Base-by-base conservation (phyloP, 1,140 invertebrate genomes). In the Trissolcus basalis region DNA sequence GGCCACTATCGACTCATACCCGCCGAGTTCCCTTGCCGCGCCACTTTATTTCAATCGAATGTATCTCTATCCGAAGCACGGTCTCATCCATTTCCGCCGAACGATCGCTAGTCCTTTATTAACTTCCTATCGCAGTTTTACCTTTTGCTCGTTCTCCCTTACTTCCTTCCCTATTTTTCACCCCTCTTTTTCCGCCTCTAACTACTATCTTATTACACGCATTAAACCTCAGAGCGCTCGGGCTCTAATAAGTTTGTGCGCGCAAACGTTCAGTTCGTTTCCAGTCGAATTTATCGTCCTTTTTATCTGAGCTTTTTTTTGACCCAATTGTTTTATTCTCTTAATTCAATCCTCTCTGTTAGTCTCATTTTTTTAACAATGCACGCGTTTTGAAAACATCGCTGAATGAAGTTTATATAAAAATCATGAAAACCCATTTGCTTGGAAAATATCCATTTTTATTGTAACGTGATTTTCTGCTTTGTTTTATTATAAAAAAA, bases 171-270 rank as follows among this genome's bases (percentile, higher is more conserved):
- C 27, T 48, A 56, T 60, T 55, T 48, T 50, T 44, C 55, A 55
- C 50, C 36, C 15, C 43, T 63, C 41, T 68, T 64, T 54, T 69
- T 59, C 49, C 44, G 10, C 47, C 48, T 67, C 49, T 65, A 76
- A 70, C 73, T 77, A 54, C 61, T 36, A 71, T 77, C 74, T 71
- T 77, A 77, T 77, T 71, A 77, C 67, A 60, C 55, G 74, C 58
- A 71, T 70, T 69, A 70, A 70, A 65, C 33, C 59, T 67, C 50
- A 10, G 59, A 54, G 47, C 68, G 44, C 51, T 14, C n/a, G 45
- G 51, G 45, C 43, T 64, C 48, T 56, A 60, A 60, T 72, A 60
- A 60, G 54, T 59, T 64, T 72, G 60, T 54, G 61, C 16, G 68
- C 43, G 48, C 16, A 60, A 72, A 59, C 54, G 45, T 48, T 72